phyloP scores from a whole-genome alignment of 2,888 invertebrate genomes.

The Zootermopsis nevadensis region DNA sequence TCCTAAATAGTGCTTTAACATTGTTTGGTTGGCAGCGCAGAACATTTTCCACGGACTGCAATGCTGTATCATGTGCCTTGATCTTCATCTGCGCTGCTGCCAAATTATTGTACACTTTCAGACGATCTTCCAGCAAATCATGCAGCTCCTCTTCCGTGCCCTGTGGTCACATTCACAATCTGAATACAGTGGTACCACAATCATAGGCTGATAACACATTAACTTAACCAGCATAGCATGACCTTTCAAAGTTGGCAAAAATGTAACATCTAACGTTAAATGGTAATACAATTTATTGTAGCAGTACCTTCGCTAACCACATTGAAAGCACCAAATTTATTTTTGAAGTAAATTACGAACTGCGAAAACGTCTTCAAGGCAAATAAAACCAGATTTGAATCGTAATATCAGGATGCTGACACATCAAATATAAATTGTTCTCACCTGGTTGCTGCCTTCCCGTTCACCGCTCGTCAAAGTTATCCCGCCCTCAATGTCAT shows the following conservation, averaged over 20 bases:
- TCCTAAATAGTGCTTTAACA: constrained; percentile 90
- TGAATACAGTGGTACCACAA: neutral
- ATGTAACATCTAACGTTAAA: too few species aligned
- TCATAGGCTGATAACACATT: too few species aligned
- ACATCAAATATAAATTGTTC: neutral
- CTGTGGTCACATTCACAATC: constrained; percentile 56
- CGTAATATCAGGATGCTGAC: neutral
- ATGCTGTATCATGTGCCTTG: constrained; percentile 85
- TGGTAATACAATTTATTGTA: too few species aligned
- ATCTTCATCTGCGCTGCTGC: constrained; percentile 93
- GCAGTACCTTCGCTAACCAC: too few species aligned
- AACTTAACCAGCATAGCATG: too few species aligned
- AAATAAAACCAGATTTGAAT: neutral
- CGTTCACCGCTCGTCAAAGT: constrained; percentile 55
- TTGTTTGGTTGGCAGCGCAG: constrained; percentile 86
- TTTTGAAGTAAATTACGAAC: too few species aligned
- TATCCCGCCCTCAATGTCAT: constrained; percentile 75
- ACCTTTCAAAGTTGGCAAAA: too few species aligned
- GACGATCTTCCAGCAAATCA: constrained; percentile 78
- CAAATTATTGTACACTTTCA: constrained; percentile 91
- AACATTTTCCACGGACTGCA: constrained; percentile 85
- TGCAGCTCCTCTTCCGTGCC: constrained; percentile 71
- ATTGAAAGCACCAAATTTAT: too few species aligned
- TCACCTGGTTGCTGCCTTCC: neutral
- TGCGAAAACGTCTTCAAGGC: too few species aligned